Evolutionary conservation across 2,888 invertebrate genomes (phyloP), one percentile per base, ranked within the genome.

Genomic region (Muschampia plurimacula): DNA sequence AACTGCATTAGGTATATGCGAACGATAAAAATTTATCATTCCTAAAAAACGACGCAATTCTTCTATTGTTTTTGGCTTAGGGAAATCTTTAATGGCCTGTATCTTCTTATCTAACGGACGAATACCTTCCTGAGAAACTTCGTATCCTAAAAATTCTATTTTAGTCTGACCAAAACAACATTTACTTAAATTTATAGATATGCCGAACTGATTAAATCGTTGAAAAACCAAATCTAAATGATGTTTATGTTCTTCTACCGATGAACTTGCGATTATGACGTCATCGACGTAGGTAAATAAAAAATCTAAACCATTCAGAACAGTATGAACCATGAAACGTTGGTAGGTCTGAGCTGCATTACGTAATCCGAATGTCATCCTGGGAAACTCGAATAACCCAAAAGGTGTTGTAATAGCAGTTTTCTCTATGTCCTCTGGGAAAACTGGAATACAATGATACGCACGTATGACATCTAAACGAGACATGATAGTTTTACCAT

Each of bases 21-120:
- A 22, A 59, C 77, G 62, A 55, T 79, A 79, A 67, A 77, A 80
- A 69, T 78, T 78, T 1, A 77, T 4, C 76, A 79, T 79, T 9
- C 80, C 80, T 10, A 78, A 32, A 62, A 79, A 81, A 8, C 80
- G 32, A 0, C 77, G 59, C 0, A 81, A 39, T 32, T 73, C 22
- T 15, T 71, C 68, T 2, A 71, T 57, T 13, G 68, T 68, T n/a
- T 22, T n/a, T 1, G 68, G 68, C 36, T 36, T 68, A 0, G 68
- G 68, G 10, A 22, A 55, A 60, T 32, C 10, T 46, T 60, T n/a
- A 60, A 60, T 32, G 60, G 60, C 39, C 13, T 36, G 52, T 12
- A 69, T 39, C 4, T 41, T 63, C 4, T 52, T 1, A 41, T 63
- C 15, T 15, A 22, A 15, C 22, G 55, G 55, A 22, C 55, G 22